Percentiles rank a stretch among this genome's conserved stretches.
Evolutionary conservation across 2,797 vertebrate genomes (phyloP).

Genomic region (Betta splendens): DNA sequence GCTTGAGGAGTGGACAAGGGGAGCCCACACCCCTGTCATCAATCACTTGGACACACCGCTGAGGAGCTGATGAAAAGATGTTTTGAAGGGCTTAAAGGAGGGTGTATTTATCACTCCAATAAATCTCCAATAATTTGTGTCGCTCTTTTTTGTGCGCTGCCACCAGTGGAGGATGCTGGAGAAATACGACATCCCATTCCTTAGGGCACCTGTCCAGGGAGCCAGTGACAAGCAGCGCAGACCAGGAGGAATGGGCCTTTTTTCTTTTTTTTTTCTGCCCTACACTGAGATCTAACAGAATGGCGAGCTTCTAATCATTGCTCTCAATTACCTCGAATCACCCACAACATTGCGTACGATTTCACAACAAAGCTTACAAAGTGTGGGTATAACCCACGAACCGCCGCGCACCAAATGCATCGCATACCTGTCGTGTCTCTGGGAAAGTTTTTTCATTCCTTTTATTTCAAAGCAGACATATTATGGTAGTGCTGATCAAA

Average conservation of each 20-base stretch:
- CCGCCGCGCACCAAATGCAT: conserved; percentile 33
- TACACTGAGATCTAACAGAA: conserved; percentile 65
- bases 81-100: conserved; percentile 74
- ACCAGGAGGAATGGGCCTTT: conserved; percentile 31
- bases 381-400: conserved; percentile 32
- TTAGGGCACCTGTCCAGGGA: conserved; percentile 52
- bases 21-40: conserved; percentile 57
- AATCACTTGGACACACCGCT: conserved; percentile 68
- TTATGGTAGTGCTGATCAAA: conserved; percentile 57
- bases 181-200: conserved; percentile 66
- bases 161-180: conserved; percentile 65
- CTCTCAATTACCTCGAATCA: conserved; percentile 67
- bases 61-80: conserved; percentile 74
- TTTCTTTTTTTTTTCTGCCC: too few species aligned
- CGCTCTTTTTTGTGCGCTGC: conserved; percentile 74
- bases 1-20: conserved; percentile 72
- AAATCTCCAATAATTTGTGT: conserved; percentile 79
- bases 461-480: conserved; percentile 56
- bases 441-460: conserved; percentile 22
- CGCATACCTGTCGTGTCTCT: conserved; percentile 36
- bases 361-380: conserved; percentile 42
- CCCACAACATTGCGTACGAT: conserved; percentile 50
- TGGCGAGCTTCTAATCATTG: conserved; percentile 65
- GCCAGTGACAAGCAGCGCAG: conserved; percentile 34
- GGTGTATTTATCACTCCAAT: conserved; percentile 76